Conservation (phyloP, 92 coral and sea anemone genomes). For the Porites lobata region DNA sequence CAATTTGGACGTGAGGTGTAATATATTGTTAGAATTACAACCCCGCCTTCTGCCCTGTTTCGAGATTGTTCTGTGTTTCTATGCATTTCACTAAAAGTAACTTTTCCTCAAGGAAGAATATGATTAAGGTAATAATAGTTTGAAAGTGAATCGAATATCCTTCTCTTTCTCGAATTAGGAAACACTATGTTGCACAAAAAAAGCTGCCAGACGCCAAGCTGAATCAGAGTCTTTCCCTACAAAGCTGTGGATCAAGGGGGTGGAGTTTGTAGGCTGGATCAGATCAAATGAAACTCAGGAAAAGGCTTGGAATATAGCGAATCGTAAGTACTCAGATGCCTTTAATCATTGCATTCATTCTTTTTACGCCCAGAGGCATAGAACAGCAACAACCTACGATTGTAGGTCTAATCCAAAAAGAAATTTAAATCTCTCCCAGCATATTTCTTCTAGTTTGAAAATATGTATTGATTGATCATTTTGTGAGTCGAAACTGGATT, state of each 20-base stretch:
- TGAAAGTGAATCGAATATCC: no score
- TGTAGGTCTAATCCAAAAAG: neutral
- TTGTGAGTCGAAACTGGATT: neutral
- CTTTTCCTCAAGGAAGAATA: no score
- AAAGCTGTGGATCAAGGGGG: neutral
- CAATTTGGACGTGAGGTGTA: no score
- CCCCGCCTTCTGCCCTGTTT: no score
- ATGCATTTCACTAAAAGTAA: no score
- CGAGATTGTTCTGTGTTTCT: no score
- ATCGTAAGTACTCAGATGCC: neutral
- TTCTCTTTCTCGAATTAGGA: neutral
- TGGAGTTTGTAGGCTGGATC: neutral
- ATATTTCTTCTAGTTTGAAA: neutral
- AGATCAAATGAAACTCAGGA: neutral
- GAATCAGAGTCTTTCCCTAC: neutral
- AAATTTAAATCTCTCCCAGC: neutral
- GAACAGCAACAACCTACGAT: neutral
- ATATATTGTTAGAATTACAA: no score
- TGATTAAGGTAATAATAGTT: no score
- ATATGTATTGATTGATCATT: neutral
- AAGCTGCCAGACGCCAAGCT: neutral
- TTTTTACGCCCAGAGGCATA: neutral
- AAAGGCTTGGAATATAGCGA: neutral
- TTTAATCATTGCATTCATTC: neutral
- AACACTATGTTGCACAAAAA: neutral